Base-by-base conservation (phyloP, 2,888 invertebrate genomes). In the Parelbella ahira region DNA sequence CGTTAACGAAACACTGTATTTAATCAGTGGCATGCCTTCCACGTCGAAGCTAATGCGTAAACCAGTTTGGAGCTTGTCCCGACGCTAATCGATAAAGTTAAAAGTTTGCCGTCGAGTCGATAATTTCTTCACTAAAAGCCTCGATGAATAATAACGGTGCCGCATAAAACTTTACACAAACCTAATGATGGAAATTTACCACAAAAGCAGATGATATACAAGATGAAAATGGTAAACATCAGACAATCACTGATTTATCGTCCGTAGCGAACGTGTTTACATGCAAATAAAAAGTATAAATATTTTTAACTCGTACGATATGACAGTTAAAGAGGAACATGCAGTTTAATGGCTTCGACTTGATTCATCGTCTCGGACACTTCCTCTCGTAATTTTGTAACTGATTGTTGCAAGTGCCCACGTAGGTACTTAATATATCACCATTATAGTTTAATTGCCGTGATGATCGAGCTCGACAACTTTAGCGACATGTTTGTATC, bases 101-200 rank as follows among this genome's bases (percentile, higher is more conserved):
- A 57, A 56, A 51, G 59, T 60, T 62, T 56, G 63, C 58, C 61
- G 56, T 54, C 57, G 58, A 50, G 53, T 50, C 52, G 60, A 74
- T 70, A 68, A 67, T 68, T 68, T 60, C 53, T 56, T 60, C 58
- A 61, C 64, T 67, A 67, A 77, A 69, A 72, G 61, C 58, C 54
- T 60, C 63, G 52, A 63, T 67, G 59, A 66, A 64, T 63, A 60
- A 51, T 63, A 63, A 63, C 61, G 60, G 60, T 47, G 27, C 29
- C 25, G 32, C 30, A 38, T 13, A 33, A 2, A 38, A 46, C 37
- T 44, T 49, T 28, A 30, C 30, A 44, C 24, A 37, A 37, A 45
- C 10, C 29, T 39, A 32, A 44, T 23, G 23, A 23, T 23, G 28
- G 19, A 37, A 37, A 44, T 42, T 24, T 10, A 33, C 27, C 12